These are phyloP conservation scores for Ciona savignyi DNA, from an alignment of 23 tunicate species.

Conservation along the genomic window DNA sequence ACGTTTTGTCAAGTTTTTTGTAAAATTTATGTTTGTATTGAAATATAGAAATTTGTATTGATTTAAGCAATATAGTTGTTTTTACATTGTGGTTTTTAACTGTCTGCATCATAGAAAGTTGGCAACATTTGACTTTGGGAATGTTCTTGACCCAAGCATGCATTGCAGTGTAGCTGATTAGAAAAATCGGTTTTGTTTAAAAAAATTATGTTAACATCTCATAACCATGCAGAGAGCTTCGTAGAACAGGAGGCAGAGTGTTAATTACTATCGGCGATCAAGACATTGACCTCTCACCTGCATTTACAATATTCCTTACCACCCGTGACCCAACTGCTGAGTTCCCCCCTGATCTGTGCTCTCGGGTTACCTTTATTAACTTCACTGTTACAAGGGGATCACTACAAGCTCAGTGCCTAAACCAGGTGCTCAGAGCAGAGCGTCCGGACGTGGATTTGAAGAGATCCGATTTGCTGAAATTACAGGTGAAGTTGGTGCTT, in stretches of 20 bases:
- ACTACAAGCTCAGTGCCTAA: slow-evolving; percentile 88
- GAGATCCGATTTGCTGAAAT: slow-evolving; percentile 84
- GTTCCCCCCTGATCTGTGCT: slow-evolving; percentile 93
- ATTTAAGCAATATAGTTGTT: too few species aligned
- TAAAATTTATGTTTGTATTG: too few species aligned
- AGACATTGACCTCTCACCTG: slow-evolving; percentile 98
- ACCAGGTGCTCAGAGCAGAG: slow-evolving; percentile 86
- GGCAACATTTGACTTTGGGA: too few species aligned
- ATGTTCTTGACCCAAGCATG: too few species aligned
- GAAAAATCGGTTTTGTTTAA: too few species aligned
- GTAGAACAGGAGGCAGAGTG: slow-evolving; percentile 90
- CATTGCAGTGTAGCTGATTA: too few species aligned
- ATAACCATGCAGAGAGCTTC: slow-evolving; percentile 58
- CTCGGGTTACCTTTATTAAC: slow-evolving; percentile 92
- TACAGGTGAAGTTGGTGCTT: slow-evolving; percentile 39
- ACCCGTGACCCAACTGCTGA: slow-evolving; percentile 95
- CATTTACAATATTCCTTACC: slow-evolving; percentile 88
- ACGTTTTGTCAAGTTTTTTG: too few species aligned
- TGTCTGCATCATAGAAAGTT: too few species aligned
- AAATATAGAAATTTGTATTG: too few species aligned
- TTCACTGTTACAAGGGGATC: slow-evolving; percentile 96
- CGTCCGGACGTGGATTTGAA: slow-evolving; percentile 97
- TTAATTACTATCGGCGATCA: slow-evolving; percentile 97
- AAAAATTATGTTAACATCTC: background rate
- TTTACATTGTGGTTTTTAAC: too few species aligned